Base-by-base conservation (phyloP, 2,113 vertebrate genomes). In the Arvicanthis niloticus region DNA sequence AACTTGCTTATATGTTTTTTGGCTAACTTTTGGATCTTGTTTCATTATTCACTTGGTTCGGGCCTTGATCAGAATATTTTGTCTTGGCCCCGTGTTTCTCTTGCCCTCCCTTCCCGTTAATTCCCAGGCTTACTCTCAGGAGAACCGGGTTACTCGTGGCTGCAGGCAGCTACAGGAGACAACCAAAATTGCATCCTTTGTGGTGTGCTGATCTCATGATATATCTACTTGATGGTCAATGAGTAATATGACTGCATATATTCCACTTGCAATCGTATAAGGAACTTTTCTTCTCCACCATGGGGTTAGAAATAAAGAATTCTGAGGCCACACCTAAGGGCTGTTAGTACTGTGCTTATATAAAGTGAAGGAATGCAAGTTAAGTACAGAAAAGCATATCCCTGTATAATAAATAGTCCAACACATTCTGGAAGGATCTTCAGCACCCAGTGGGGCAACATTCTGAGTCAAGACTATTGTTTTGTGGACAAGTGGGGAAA, bases 401-500 rank as follows among this genome's bases (percentile, higher is more conserved):
- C 26, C 0, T 12, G 34, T 24, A 12, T 3, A 72, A 70, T 16
- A 19, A 13, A 37, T 51, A 90, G 19, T 8, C 31, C 24, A 60
- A 12, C 31, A 81, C 1, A 24, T 0, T 7, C 19, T 31, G 11
- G 15, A 86, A 17, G 56, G 8, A 21, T n/a, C 26, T 75, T 60
- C 45, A 26, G 15, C 12, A 88, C 34, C 42, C 45, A 91, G 67
- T 29, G 62, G 1, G 29, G 56, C 40, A 70, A 67, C 65, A 21
- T 51, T 78, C 60, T 80, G 13, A 72, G 40, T 11, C 62, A 37
- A 21, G 13, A 17, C 22, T 37, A 53, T 13, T 29, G 24, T 60
- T 37, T 58, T 8, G 12, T 3, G 5, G n/a, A 29, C 5, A 19
- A 26, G n/a, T 5, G 29, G 4, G 12, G 16, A 53, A 7, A 5